Base-by-base conservation (phyloP, 2,113 vertebrate genomes). In the Heterocephalus glaber region DNA sequence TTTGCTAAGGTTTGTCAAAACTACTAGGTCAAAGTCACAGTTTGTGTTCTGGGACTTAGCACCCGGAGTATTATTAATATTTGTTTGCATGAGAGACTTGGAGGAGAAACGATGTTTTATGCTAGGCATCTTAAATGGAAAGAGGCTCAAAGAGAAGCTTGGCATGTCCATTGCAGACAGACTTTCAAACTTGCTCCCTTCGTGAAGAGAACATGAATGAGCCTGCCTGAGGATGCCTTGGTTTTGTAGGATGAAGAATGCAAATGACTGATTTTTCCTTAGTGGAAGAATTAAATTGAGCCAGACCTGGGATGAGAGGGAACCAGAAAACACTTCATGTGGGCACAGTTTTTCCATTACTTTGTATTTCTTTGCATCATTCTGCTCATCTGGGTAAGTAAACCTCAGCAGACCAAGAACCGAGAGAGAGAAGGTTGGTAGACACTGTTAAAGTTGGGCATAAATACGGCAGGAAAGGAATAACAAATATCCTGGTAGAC, bases 221-320 rank as follows among this genome's bases (percentile, higher is more conserved):
- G 96, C 98, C 92, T 98, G 97, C 96, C 97, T 80, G 22, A 86
- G 95, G 86, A 84, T 83, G 12, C 56, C 93, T 96, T 92, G 12
- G 28, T 93, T 86, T 83, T 49, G 86, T 80, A 90, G 86, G 60
- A 87, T 86, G 94, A 92, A 96, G 95, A 95, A 96, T 91, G 89
- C 96, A 92, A 95, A 95, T 96, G 89, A 96, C 0, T 13, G 79
- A 95, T 97, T 98, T 77, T 97, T 96, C 95, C 90, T 94, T 90
- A 89, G 94, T 92, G 92, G 95, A 91, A 98, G 97, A 95, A 97
- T 98, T 97, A 97, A 65, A 38, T 77, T 47, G 66, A 68, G 60
- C 12, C 77, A 70, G 94, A 63, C 97, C 87, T 79, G 86, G 82
- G 81, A 93, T 96, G 93, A 87, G 91, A 95, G 90, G 0, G 2